phyloP scores from a whole-genome alignment of 2,113 vertebrate genomes.

The Anarhynchus alexandrinus region DNA sequence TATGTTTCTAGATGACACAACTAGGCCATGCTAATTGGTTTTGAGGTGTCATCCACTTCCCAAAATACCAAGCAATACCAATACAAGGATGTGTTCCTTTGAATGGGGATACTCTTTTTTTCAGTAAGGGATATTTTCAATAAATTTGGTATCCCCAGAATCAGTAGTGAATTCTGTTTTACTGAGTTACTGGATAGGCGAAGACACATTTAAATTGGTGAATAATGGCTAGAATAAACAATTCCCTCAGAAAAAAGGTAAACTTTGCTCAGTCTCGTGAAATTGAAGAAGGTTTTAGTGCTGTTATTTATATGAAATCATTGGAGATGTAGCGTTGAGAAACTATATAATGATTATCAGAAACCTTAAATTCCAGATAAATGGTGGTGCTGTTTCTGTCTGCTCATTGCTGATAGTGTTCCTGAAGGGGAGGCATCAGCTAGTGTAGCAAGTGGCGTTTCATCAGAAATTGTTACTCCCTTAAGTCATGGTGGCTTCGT shows the following conservation, averaged over 20 bases:
- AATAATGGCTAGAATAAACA: not conserved
- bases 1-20: conserved; percentile 31
- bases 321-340: not conserved
- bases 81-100: not conserved
- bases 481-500: not conserved
- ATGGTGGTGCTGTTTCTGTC: not conserved
- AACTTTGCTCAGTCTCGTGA: not conserved
- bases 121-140: not conserved
- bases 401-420: not conserved
- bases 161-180: not conserved
- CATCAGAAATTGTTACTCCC: not conserved
- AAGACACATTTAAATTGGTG: not conserved
- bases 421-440: not conserved
- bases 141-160: not conserved
- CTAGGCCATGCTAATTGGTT: not conserved
- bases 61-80: not conserved
- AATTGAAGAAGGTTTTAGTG: not conserved
- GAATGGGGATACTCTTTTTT: not conserved
- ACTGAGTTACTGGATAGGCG: not conserved
- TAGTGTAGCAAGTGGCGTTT: not conserved
- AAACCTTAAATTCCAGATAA: not conserved
- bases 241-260: not conserved
- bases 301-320: not conserved
- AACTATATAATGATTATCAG: not conserved
- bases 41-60: not conserved